Percentiles rank a stretch among this genome's conserved stretches.
phyloP scores from a whole-genome alignment of 2,113 vertebrate species.

The Perognathus longimembris region DNA sequence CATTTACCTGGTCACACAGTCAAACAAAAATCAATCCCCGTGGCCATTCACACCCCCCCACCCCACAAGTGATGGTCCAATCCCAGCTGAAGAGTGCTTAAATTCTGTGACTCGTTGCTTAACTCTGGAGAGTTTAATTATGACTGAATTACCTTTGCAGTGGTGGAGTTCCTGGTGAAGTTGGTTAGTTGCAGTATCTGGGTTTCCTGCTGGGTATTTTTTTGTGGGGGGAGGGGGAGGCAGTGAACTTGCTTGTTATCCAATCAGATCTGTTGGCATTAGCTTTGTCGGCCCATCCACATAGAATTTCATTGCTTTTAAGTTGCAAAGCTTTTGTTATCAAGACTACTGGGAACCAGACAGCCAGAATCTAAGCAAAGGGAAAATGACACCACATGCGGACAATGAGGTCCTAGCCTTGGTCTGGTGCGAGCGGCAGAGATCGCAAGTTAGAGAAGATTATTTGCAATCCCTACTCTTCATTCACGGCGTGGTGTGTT shows the following conservation, averaged over 20 bases:
- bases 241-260: slow-evolving; percentile 44
- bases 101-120: slow-evolving; percentile 59
- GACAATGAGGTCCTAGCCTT: neutral
- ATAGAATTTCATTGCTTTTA: slow-evolving; percentile 65
- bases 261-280: slow-evolving; percentile 1
- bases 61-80: slow-evolving; percentile 6
- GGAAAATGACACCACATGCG: neutral
- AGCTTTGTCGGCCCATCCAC: neutral
- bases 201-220: slow-evolving; percentile 32
- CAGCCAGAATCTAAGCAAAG: slow-evolving; percentile 39
- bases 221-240: neutral
- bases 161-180: slow-evolving; percentile 5
- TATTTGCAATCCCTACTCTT: rapidly evolving
- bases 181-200: slow-evolving; percentile 5
- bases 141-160: slow-evolving; percentile 79
- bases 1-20: slow-evolving; percentile 77
- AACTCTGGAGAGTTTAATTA: slow-evolving; percentile 77
- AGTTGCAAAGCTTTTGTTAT: slow-evolving; percentile 59
- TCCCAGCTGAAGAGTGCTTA: slow-evolving; percentile 59
- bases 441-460: neutral
- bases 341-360: neutral
- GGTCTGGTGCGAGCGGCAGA: neutral
- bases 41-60: neutral
- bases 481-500: neutral
- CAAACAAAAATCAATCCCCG: slow-evolving; percentile 79